Base-by-base conservation (phyloP, 2,888 invertebrate genomes). In the Tortrix viridana region DNA sequence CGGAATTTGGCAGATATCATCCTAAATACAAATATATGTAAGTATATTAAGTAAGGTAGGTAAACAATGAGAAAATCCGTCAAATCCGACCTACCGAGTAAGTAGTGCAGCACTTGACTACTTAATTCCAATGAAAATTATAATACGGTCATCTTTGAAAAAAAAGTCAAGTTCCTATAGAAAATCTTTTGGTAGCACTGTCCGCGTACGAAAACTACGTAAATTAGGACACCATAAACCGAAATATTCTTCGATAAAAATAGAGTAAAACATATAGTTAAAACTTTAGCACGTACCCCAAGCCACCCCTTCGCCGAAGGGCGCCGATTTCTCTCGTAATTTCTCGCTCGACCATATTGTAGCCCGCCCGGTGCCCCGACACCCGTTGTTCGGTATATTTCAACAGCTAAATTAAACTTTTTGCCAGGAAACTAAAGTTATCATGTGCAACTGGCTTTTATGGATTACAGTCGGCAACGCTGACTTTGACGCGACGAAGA, bases 361-460 rank as follows among this genome's bases (percentile, higher is more conserved):
- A 79, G 72, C 73, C 74, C 76, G 73, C 75, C 81, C 84, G 80
- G 85, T 85, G 85, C 78, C 77, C 71, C 72, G 75, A 74, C 81
- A 76, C 80, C 82, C 78, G 81, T 76, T 79, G 81, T 74, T 70
- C 69, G 72, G 72, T 78, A 80, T 84, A 83, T 84, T 83, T 82
- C 83, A 79, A 80, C 83, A 75, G 80, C 80, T 77, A 85, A 86
- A 86, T 86, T 84, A 84, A 84, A 85, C 82, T 84, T 86, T 86
- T 86, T 83, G 79, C 78, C 68, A 68, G 73, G 74, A 77, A 76
- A 74, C 71, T 71, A 73, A 78, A 79, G 76, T 82, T 82, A 82
- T 84, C 82, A 84, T 80, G 79, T 82, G 82, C 76, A 74, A 79
- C 77, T 73, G 80, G 77, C 79, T 77, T 76, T 81, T 80, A 79